These are phyloP conservation scores for Ctenopoma kingsleyae DNA, from an alignment of 2,797 vertebrate species.

Conservation along the genomic window DNA sequence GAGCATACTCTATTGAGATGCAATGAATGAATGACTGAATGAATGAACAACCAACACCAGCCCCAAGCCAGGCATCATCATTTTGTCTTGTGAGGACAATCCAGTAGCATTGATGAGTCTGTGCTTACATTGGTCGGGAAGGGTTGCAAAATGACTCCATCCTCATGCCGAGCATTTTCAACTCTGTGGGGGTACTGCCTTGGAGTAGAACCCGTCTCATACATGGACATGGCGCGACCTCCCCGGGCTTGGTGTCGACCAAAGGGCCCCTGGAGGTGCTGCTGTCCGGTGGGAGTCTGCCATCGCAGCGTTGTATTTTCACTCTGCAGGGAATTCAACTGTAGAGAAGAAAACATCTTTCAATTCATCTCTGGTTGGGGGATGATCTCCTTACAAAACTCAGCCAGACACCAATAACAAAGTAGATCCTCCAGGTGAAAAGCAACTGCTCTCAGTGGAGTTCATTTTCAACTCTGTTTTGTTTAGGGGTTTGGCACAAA, in stretches of 20 bases:
- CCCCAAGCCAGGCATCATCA: slow-evolving; percentile 67
- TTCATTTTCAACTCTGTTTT: slow-evolving; percentile 30
- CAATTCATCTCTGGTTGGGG: slow-evolving; percentile 26
- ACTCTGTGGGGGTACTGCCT: slow-evolving; percentile 92
- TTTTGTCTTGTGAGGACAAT: slow-evolving; percentile 36
- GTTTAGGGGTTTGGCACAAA: slow-evolving; percentile 36
- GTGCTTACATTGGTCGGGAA: slow-evolving; percentile 95
- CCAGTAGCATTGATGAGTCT: slow-evolving; percentile 34
- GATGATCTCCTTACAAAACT: slow-evolving; percentile 42
- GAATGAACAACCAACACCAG: slow-evolving; percentile 67
- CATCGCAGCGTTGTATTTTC: slow-evolving; percentile 95
- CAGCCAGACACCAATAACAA: slow-evolving; percentile 51
- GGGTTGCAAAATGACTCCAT: slow-evolving; percentile 91
- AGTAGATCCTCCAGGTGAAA: slow-evolving; percentile 35
- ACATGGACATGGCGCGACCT: slow-evolving; percentile 98
- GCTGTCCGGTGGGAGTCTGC: slow-evolving; percentile 89
- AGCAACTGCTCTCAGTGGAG: slow-evolving; percentile 1
- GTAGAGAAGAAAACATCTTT: slow-evolving; percentile 83
- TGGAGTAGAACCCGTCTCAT: slow-evolving; percentile 94
- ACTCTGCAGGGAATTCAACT: slow-evolving; percentile 97
- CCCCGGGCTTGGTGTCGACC: slow-evolving; percentile 89
- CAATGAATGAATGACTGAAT: slow-evolving; percentile 73
- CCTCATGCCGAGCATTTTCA: slow-evolving; percentile 88
- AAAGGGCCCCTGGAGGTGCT: slow-evolving; percentile 86
- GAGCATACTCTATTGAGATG: slow-evolving; percentile 77